Evolutionary conservation across 2,888 invertebrate genomes (phyloP).

Genomic region (Apoda limacodes): DNA sequence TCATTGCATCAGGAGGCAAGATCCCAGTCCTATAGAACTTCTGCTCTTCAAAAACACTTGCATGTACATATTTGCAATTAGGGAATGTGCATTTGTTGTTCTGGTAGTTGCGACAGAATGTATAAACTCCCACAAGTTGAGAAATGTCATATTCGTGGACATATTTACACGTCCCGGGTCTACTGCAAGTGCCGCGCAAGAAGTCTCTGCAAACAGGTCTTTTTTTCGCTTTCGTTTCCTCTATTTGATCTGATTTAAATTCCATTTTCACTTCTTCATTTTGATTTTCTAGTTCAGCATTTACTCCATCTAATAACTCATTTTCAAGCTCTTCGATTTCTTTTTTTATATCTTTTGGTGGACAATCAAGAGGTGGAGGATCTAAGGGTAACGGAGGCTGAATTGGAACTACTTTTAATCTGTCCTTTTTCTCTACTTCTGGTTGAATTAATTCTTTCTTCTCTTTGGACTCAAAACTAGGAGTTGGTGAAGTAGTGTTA

Average conservation of each 20-base stretch:
- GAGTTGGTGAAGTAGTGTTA: neutral
- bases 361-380: slow-evolving; percentile 20
- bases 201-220: slow-evolving; percentile 40
- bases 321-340: slow-evolving; percentile 18
- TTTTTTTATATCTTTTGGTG: slow-evolving; percentile 15
- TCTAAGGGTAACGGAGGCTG: slow-evolving; percentile 22
- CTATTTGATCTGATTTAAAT: slow-evolving; percentile 3
- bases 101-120: slow-evolving; percentile 46
- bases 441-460: too few species aligned
- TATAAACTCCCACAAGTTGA: slow-evolving; percentile 36
- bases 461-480: too few species aligned
- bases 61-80: slow-evolving; percentile 46
- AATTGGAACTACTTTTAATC: slow-evolving; percentile 8
- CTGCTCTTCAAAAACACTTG: slow-evolving; percentile 44
- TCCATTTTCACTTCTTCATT: slow-evolving; percentile 1
- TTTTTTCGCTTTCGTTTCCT: slow-evolving; percentile 6
- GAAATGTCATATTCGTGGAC: slow-evolving; percentile 35
- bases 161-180: slow-evolving; percentile 31
- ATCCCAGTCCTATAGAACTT: slow-evolving; percentile 36
- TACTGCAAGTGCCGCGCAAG: slow-evolving; percentile 37
- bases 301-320: slow-evolving; percentile 1
- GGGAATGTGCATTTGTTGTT: slow-evolving; percentile 33
- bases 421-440: slow-evolving; percentile 3
- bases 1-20: slow-evolving; percentile 34
- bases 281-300: neutral